Base-by-base conservation (phyloP, 2,113 vertebrate genomes). In the Cebidichthys violaceus region DNA sequence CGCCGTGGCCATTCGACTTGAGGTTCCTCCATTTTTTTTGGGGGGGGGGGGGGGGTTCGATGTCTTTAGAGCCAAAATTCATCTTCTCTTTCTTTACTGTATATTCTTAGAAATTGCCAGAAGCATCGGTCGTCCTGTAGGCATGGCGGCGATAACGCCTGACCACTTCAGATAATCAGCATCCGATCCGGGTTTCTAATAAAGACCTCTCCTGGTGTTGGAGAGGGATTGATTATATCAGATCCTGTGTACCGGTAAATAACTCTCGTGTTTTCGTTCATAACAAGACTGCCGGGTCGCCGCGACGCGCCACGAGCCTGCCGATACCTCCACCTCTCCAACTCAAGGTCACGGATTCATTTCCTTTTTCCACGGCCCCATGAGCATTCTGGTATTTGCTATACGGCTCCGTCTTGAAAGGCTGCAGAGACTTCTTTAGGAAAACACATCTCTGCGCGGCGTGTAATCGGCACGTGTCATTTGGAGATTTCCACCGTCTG, bases 301-400 rank as follows among this genome's bases (percentile, higher is more conserved):
- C 55, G 17, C 35, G 60, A 65, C 75, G 65, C 60, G 50, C 59
- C 18, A 27, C 17, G 20, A 69, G 52, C 20, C 70, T 72, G 70
- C 79, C 75, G 67, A 73, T 55, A 54, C 33, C 37, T 35, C 62
- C 60, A 77, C 86, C 86, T 86, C 79, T 79, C 61, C 47, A 45
- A 69, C 54, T 78, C 89, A 90, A 88, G 87, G 87, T 91, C 85
- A 65, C 24, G 67, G 75, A 84, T 91, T 90, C 22, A 89, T 93
- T 91, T 89, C 81, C 75, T 82, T 83, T 82, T 85, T 77, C 61
- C 83, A 79, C 60, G 0, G 82, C 75, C 87, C 86, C 71, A 1
- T 84, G 75, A 87, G 86, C 82, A 61, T 70, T 64, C 18, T 45
- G 31, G 18, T 75, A 68, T 88, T 87, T 80, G 47, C 75, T 78